These are phyloP conservation scores for Hippocampus kuda DNA, from an alignment of 2,797 vertebrate genomes.

Conservation along the genomic window DNA sequence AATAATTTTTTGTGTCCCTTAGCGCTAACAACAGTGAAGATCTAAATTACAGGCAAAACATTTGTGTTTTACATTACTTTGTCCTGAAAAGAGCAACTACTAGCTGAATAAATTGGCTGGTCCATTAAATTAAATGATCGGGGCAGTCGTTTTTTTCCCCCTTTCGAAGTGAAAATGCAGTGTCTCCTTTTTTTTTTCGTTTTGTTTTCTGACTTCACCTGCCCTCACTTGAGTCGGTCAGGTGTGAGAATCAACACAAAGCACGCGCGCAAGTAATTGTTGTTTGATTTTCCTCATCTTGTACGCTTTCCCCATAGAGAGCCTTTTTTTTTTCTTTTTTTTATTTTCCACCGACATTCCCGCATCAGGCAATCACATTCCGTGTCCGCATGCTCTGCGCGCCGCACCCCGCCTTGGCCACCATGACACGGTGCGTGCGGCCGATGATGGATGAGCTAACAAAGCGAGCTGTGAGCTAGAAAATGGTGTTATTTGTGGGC, in stretches of 20 bases:
- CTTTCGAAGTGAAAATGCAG: neutral
- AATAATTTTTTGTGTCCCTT: no score
- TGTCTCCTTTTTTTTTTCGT: neutral
- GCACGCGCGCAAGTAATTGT: conserved; percentile 14
- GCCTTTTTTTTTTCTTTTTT: conserved; percentile 69
- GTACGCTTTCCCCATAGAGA: conserved; percentile 20
- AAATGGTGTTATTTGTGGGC: conserved; percentile 37
- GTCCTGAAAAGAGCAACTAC: no score
- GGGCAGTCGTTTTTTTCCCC: no score
- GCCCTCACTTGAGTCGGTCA: no score
- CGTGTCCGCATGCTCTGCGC: conserved; percentile 27
- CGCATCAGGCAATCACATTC: conserved; percentile 55
- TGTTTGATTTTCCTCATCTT: conserved; percentile 39
- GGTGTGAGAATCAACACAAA: neutral
- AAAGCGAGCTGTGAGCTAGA: conserved; percentile 39
- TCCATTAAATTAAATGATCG: no score
- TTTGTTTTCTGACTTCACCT: neutral
- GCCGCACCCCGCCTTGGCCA: conserved; percentile 25
- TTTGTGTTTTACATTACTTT: no score
- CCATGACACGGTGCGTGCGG: conserved; percentile 41
- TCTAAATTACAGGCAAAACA: no score
- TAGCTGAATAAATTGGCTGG: no score
- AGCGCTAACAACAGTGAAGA: no score
- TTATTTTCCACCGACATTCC: conserved; percentile 69
- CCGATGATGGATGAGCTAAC: conserved; percentile 57